Base-by-base conservation (phyloP, 35 echinoderm and acorn worm genomes). In the Strongylocentrotus purpuratus region DNA sequence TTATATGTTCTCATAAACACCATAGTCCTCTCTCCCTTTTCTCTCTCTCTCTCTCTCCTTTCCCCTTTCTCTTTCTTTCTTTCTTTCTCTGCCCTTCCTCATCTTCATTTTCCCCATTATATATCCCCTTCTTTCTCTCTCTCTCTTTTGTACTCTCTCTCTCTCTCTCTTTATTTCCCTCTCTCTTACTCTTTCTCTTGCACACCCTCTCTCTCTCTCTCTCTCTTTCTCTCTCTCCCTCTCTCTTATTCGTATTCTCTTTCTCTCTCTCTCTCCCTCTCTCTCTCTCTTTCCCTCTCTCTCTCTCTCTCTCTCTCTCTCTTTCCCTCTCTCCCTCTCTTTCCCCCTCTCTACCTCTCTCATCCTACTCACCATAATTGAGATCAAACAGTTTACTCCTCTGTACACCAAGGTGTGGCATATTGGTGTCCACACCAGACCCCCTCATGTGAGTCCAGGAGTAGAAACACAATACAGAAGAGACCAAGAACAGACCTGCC, bases 301-400 rank as follows among this genome's bases (percentile, higher is more conserved):
- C 85, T 15, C 85, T 22, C 5, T 22, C n/a, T 22, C 22, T 22
- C n/a, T 2, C 5, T 0, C 33, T n/a, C 12, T 1, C 28, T 22
- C 12, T 7, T 5, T 13, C 28, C 1, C 33, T 13, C 28, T 20
- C 70, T 85, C 31, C 4, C 70, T 41, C 35, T 31, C 25, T 31
- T 22, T 9, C 85, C 4, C 85, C 25, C 28, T 9, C 45, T 33
- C 11, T 45, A 33, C 41, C 45, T 89, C 33, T 89, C 33, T 46
- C 32, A 15, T 22, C 87, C 11, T 33, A 33, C 32, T 46, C 13
- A 46, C 87, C 22, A 28, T 70, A 70, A 18, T 70, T 70, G 2
- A 70, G 61, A 70, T 70, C 61, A 28, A 70, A 70, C 25, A 70
- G 61, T 88, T 88, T 41, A 88, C 32, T 88, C 87, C 32, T 88